Evolutionary conservation across 2,113 vertebrate genomes (phyloP), one percentile per base, ranked within the genome.

Genomic region (Syrrhaptes paradoxus): DNA sequence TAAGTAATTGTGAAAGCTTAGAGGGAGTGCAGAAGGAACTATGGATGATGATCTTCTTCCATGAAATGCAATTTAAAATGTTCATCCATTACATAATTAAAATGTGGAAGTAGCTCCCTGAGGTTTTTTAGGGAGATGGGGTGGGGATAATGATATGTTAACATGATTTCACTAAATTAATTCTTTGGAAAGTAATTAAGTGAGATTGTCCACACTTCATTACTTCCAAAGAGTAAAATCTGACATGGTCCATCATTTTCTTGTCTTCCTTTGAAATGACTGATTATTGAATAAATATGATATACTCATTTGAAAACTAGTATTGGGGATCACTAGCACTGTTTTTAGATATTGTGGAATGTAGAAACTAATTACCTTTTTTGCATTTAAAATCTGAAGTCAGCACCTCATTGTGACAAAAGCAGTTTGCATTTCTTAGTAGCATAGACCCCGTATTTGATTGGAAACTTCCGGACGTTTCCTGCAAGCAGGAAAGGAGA

Each of bases 81-180:
- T 88, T 81, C 5, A 0, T 34, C 80, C 61, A 32, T 54, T 94
- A 83, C 13, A 9, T 67, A 71, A 71, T 84, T 70, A 74, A 87
- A 79, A 71, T 1, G 2, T 7, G 41, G 86, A 90, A 45, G 62
- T 85, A 54, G 20, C 82, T 93, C 91, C 93, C 83, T 65, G 36
- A 84, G 86, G 81, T 80, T 81, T 78, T 63, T 55, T 68, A 46
- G 68, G 92, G 83, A 67, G 65, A 28, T 87, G 45, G 71, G 17
- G 43, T 89, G 52, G 79, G 78, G 85, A 84, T 75, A 71, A 95
- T 87, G 78, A 66, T 85, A 83, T 65, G 82, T 90, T 93, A 92
- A 94, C 91, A 34, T 34, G 87, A 93, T 93, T 91, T 96, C 75
- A 25, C 73, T 49, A 26, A 95, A 83, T 94, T 76, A 76, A 85